These are phyloP conservation scores for Zaprionus tsacasi DNA, from an alignment of 1,140 invertebrate genomes.

Conservation along the genomic window DNA sequence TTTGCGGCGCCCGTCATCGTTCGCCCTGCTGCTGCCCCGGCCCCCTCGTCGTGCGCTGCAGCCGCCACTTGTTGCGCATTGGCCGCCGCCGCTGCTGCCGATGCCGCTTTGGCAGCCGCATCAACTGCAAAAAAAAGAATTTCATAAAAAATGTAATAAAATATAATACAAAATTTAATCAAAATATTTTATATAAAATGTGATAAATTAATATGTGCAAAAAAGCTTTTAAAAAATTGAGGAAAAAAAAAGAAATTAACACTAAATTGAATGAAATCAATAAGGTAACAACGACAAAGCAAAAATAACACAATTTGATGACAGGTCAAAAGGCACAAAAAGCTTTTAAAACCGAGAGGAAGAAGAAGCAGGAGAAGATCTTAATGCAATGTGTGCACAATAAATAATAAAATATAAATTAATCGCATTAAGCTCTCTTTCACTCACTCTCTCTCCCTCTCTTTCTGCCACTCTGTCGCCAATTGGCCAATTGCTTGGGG, in stretches of 20 bases:
- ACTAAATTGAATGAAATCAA: conserved; percentile 6
- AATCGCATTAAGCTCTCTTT: conserved; percentile 48
- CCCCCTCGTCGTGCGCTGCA: conserved; percentile 67
- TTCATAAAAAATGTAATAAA: conserved; percentile 8
- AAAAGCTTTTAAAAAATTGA: conserved; percentile 17
- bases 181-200: not conserved
- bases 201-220: not conserved
- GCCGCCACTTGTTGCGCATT: conserved; percentile 68
- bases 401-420: conserved; percentile 54
- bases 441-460: not conserved
- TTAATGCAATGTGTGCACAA: conserved; percentile 44
- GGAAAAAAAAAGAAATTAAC: not conserved
- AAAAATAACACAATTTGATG: not conserved
- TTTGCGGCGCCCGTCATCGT: conserved; percentile 85
- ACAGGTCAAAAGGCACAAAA: conserved; percentile 7
- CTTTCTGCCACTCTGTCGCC: not conserved
- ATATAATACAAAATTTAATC: conserved; percentile 6
- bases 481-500: conserved; percentile 46
- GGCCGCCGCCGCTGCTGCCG: conserved; percentile 50
- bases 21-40: conserved; percentile 30
- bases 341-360: conserved; percentile 36
- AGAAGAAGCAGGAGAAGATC: not conserved
- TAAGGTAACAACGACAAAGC: conserved; percentile 3
- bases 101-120: conserved; percentile 60
- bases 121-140: conserved; percentile 61